A percentile compares a stretch with the other conserved stretches of the same genome.
Conservation (phyloP, 2,888 invertebrate genomes). For the Diploptera punctata region DNA sequence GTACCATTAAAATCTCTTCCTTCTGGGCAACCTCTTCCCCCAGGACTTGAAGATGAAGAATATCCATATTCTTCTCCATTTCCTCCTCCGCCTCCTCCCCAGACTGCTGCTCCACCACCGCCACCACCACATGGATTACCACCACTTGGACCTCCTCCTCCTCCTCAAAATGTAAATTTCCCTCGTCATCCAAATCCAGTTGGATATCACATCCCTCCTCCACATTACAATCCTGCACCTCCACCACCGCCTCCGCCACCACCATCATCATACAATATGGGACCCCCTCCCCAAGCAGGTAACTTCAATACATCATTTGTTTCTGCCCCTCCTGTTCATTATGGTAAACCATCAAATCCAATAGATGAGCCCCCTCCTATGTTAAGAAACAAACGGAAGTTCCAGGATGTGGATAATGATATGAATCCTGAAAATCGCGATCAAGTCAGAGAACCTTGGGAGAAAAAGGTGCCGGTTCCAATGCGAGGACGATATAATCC, state of each 20-base stretch:
- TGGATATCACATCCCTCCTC: slow-evolving; percentile 9
- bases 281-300: not conserved
- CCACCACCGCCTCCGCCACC: slow-evolving; percentile 31
- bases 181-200: not conserved
- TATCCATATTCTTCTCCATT: slow-evolving; percentile 44
- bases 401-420: slow-evolving; percentile 17
- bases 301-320: slow-evolving; percentile 9
- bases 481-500: slow-evolving; percentile 27
- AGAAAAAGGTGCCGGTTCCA: slow-evolving; percentile 29
- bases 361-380: not conserved
- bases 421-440: not conserved
- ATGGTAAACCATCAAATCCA: not conserved
- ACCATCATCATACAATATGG: slow-evolving; percentile 10
- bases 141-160: not conserved
- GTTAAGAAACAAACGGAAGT: slow-evolving; percentile 26
- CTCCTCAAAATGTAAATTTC: slow-evolving; percentile 7
- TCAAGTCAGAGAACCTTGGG: slow-evolving; percentile 26
- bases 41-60: slow-evolving; percentile 52
- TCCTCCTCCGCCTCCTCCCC: not conserved
- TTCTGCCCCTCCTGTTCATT: slow-evolving; percentile 1
- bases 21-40: slow-evolving; percentile 51
- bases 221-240: slow-evolving; percentile 22
- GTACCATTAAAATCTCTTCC: slow-evolving; percentile 39
- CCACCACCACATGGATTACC: not conserved
- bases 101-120: not conserved